Conservation (phyloP, 1,140 invertebrate species). For the Apis florea region DNA sequence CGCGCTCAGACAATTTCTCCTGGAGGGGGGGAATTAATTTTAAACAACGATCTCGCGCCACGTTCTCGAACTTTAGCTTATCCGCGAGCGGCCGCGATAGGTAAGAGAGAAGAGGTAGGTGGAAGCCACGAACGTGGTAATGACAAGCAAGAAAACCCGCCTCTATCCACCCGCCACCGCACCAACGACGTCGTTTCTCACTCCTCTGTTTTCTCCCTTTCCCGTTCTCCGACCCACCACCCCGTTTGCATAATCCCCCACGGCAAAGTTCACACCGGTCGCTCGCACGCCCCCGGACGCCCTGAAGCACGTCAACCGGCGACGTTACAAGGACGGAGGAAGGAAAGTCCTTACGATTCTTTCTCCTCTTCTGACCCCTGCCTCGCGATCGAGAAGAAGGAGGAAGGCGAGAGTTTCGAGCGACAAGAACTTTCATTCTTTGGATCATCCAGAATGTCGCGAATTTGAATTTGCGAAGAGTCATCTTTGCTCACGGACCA, state of each 20-base stretch:
- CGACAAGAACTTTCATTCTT: conserved; percentile 33
- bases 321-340: conserved; percentile 40
- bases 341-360: conserved; percentile 33
- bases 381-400: neutral
- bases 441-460: conserved; percentile 26
- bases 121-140: conserved; percentile 66
- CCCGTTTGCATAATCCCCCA: conserved; percentile 68
- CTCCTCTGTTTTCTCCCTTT: conserved; percentile 45
- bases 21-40: neutral
- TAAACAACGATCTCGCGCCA: conserved; percentile 9
- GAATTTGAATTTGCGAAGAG: conserved; percentile 34
- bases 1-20: conserved; percentile 1
- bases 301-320: conserved; percentile 46
- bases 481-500: neutral
- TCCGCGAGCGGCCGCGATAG: conserved; percentile 10
- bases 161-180: conserved; percentile 31
- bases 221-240: conserved; percentile 41
- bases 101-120: conserved; percentile 18
- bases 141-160: conserved; percentile 64
- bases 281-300: conserved; percentile 60
- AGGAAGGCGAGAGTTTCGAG: conserved; percentile 6
- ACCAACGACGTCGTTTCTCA: conserved; percentile 28
- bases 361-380: neutral
- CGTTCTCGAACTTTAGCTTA: conserved; percentile 20
- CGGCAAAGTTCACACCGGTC: conserved; percentile 69